Evolutionary conservation across 2,113 vertebrate genomes (phyloP).

Genomic region (Apaloderma vittatum): DNA sequence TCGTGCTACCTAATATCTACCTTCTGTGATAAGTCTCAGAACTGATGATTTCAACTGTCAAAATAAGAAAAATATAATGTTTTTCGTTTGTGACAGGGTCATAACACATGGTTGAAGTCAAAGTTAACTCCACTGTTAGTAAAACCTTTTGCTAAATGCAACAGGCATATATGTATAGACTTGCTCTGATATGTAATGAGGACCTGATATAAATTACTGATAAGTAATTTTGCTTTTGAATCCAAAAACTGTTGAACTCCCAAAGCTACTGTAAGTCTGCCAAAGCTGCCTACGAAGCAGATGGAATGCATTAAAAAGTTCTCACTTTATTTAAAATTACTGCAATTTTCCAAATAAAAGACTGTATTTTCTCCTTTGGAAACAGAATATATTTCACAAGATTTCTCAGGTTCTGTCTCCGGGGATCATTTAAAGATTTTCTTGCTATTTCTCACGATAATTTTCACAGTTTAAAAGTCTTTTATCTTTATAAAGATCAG

Average conservation of each 20-base stretch:
- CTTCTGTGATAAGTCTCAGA: not conserved
- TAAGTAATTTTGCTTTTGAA: constrained; percentile 32
- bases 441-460: constrained; percentile 9
- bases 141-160: constrained; percentile 29
- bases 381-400: constrained; percentile 45
- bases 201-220: constrained; percentile 31
- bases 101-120: not conserved
- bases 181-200: constrained; percentile 7
- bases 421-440: constrained; percentile 50
- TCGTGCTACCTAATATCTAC: not conserved
- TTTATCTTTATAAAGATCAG: constrained; percentile 9
- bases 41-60: not conserved
- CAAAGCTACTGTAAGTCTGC: constrained; percentile 55
- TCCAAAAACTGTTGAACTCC: constrained; percentile 51
- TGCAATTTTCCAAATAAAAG: constrained; percentile 76
- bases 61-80: constrained; percentile 16
- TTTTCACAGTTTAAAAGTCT: constrained; percentile 19
- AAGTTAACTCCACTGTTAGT: not conserved
- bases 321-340: constrained; percentile 76
- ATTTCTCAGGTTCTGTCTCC: constrained; percentile 57
- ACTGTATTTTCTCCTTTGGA: constrained; percentile 54
- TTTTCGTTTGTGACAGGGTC: constrained; percentile 36
- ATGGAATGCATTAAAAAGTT: constrained; percentile 74
- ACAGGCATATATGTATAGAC: not conserved
- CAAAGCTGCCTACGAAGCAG: constrained; percentile 64